Base-by-base conservation (phyloP, 2,113 vertebrate species). In the Seriola quinqueradiata region DNA sequence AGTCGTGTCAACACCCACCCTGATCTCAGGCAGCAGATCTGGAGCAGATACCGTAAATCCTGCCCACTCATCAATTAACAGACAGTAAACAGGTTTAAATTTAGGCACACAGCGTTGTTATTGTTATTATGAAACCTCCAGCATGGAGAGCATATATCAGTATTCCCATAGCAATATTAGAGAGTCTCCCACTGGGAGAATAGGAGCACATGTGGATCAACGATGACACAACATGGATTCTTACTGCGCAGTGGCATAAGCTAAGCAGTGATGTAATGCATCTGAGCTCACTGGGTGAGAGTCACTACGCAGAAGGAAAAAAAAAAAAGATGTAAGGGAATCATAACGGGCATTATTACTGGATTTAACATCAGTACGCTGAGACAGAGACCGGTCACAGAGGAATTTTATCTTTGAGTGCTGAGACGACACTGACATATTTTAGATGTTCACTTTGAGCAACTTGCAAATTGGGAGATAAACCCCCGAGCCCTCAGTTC, bases 211-310 rank as follows among this genome's bases (percentile, higher is more conserved):
- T 89, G 91, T 93, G 93, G 92, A 89, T 90, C 89, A 87, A 25
- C 67, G 80, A 92, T 94, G 93, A 94, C 92, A 93, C 91, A 92
- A 92, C 93, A 89, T 21, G 73, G 90, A 67, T 76, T 86, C 91
- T 70, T 81, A 90, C 92, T 91, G 93, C 86, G 90, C 91, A 77
- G 93, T 61, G 38, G 91, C 88, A 21, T 58, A 55, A 74, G 88
- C 90, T 83, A 52, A 88, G 87, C 81, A 70, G 69, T 94, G 94
- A 94, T 90, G 93, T 93, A 93, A 95, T 93, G 92, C 90, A 67
- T 75, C 70, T 86, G 77, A 87, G 87, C 90, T 89, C 82, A 79
- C 86, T 66, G 80, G 86, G 71, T 60, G 80, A 79, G 86, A 76
- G 64, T 68, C 73, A 72, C 60, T 0, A 40, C 14, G 67, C 61